Evolutionary conservation across 2,113 vertebrate species (phyloP).

Genomic region (Myrmophylax atrothorax): DNA sequence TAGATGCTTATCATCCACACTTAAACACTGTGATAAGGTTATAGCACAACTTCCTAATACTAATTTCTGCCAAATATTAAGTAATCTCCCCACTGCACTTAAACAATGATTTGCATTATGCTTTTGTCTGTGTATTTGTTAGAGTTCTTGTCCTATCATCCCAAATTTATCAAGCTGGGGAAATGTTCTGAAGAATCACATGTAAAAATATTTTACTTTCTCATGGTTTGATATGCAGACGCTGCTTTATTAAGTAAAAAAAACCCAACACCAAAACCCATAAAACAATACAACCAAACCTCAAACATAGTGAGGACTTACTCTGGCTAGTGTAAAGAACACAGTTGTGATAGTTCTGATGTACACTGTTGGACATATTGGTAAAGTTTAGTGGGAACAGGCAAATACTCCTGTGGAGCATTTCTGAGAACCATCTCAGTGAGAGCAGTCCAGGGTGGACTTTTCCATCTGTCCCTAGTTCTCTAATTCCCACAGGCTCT

Average conservation of each 20-base stretch:
- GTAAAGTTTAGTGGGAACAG: background rate
- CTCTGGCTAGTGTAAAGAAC: background rate
- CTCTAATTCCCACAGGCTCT: background rate
- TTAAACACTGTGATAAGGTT: background rate
- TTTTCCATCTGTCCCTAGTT: background rate
- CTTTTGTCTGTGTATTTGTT: background rate
- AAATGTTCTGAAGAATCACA: background rate
- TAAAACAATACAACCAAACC: background rate
- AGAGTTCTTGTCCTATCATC: background rate
- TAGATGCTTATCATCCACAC: background rate
- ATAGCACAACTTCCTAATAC: background rate
- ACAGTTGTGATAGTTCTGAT: background rate
- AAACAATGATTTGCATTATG: slow-evolving; percentile 5
- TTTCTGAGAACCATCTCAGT: background rate
- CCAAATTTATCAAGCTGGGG: background rate
- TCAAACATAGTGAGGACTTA: background rate
- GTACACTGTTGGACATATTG: background rate
- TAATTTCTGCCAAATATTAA: background rate
- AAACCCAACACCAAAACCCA: background rate
- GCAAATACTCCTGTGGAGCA: background rate
- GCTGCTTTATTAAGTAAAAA: background rate
- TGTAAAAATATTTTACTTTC: background rate
- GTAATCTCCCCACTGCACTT: background rate
- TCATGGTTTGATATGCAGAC: background rate
- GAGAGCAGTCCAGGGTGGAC: background rate